phyloP scores from a whole-genome alignment of 2,113 vertebrate genomes.

The Delphinus delphis region DNA sequence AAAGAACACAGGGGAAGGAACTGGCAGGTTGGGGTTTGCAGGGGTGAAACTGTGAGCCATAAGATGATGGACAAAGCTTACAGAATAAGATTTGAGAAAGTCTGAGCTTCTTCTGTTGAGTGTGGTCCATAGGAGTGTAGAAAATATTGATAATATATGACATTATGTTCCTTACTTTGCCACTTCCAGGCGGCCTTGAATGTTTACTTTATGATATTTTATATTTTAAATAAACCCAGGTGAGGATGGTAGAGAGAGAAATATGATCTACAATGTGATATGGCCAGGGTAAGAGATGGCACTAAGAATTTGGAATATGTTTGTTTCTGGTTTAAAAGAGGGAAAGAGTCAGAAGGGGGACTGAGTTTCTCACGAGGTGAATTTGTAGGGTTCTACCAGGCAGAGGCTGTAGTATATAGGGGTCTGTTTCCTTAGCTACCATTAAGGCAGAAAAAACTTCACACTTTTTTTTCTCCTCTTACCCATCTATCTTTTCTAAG shows the following conservation, averaged over 20 bases:
- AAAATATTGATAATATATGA: not conserved
- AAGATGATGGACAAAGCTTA: not conserved
- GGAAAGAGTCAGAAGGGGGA: not conserved
- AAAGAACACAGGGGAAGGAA: not conserved
- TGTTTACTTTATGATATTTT: not conserved
- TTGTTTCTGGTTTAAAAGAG: not conserved
- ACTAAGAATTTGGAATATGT: not conserved
- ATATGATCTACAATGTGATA: not conserved
- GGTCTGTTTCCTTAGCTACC: not conserved
- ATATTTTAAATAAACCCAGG: not conserved
- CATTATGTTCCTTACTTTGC: not conserved
- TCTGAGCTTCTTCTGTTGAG: not conserved
- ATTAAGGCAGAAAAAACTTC: not conserved
- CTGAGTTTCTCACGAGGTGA: not conserved
- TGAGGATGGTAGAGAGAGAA: not conserved
- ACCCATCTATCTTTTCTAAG: not conserved
- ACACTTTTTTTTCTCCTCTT: not conserved
- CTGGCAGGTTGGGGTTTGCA: not conserved
- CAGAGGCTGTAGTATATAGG: not conserved
- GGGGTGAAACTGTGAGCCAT: not conserved
- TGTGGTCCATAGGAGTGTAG: not conserved
- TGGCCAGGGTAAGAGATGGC: not conserved
- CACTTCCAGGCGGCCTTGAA: not conserved
- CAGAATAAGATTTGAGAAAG: not conserved
- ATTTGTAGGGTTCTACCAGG: not conserved